phyloP scores from a whole-genome alignment of 92 coral and sea anemone genomes.

The Phymanthus crucifer region DNA sequence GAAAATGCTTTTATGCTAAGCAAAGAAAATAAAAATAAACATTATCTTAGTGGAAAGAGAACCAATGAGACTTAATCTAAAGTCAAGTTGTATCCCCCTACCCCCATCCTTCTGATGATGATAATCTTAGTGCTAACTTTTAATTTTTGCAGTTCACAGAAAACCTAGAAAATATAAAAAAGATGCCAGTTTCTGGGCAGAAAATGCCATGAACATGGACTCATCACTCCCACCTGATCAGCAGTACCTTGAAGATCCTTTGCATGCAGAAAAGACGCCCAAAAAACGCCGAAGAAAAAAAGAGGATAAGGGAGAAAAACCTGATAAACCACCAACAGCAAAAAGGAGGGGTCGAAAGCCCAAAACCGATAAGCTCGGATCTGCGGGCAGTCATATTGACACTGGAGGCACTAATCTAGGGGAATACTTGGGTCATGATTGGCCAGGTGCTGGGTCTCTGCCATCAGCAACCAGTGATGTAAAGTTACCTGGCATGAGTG shows the following conservation, averaged over 20 bases:
- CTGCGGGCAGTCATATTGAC: conserved; percentile 88
- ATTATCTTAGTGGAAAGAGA: too few species aligned
- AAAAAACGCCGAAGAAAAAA: conserved; percentile 77
- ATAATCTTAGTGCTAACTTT: not conserved
- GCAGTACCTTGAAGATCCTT: conserved; percentile 31
- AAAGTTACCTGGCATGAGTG: not conserved
- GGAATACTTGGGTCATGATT: conserved; percentile 33
- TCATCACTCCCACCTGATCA: conserved; percentile 16
- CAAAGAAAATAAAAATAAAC: too few species aligned
- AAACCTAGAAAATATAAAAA: conserved; percentile 40
- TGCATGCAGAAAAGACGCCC: conserved; percentile 66
- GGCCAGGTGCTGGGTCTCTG: conserved; percentile 34
- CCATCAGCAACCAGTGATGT: conserved; percentile 35
- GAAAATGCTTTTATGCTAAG: too few species aligned
- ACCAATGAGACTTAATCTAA: too few species aligned
- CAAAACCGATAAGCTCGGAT: conserved; percentile 92
- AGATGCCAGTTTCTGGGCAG: conserved; percentile 34
- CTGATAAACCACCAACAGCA: conserved; percentile 75
- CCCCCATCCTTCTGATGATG: not conserved
- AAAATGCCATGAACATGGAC: conserved; percentile 38
- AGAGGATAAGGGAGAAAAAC: conserved; percentile 84
- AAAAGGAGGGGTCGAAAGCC: conserved; percentile 92
- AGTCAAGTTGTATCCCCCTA: too few species aligned
- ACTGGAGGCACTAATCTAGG: conserved; percentile 58
- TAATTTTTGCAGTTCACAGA: conserved; percentile 15